Percentiles rank a stretch among this genome's conserved stretches.
These are phyloP conservation scores for Perccottus glenii DNA, from an alignment of 2,113 vertebrate genomes.

Conservation along the genomic window DNA sequence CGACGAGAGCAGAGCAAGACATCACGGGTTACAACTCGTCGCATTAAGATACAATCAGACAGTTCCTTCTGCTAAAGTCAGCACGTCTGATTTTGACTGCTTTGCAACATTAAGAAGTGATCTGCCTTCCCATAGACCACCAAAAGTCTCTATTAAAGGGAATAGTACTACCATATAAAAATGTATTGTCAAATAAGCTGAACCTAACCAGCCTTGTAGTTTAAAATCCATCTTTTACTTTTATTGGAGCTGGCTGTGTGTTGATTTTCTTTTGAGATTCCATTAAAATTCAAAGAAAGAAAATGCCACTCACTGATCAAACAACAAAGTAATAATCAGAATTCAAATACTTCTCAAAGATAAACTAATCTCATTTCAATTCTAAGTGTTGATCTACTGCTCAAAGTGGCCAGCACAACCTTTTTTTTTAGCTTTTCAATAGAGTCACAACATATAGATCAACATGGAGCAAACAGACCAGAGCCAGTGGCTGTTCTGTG, in stretches of 20 bases:
- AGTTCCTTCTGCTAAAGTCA: constrained; percentile 5
- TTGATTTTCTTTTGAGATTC: background rate
- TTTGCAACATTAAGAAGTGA: too few relatives aligned
- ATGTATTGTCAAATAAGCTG: too few relatives aligned
- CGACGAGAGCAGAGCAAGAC: background rate
- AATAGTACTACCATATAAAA: too few relatives aligned
- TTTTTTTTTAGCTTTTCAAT: too few relatives aligned
- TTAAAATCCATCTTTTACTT: background rate
- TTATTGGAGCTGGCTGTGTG: background rate
- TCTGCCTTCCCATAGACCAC: too few relatives aligned
- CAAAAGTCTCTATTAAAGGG: too few relatives aligned
- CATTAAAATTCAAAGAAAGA: constrained; percentile 6
- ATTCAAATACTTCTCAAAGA: background rate
- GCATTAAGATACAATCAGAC: background rate
- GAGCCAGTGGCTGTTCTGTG: too few relatives aligned
- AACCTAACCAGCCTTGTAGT: too few relatives aligned
- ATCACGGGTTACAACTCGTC: background rate
- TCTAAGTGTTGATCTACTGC: background rate
- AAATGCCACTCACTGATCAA: background rate
- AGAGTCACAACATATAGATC: too few relatives aligned
- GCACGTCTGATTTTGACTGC: background rate
- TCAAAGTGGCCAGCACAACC: too few relatives aligned
- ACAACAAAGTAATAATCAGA: constrained; percentile 1
- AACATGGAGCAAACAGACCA: too few relatives aligned
- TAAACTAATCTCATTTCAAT: constrained; percentile 8